Percentiles rank a stretch among this genome's conserved stretches.
phyloP scores from a whole-genome alignment of 2,888 invertebrate species.

The Spisula subtruncata region DNA sequence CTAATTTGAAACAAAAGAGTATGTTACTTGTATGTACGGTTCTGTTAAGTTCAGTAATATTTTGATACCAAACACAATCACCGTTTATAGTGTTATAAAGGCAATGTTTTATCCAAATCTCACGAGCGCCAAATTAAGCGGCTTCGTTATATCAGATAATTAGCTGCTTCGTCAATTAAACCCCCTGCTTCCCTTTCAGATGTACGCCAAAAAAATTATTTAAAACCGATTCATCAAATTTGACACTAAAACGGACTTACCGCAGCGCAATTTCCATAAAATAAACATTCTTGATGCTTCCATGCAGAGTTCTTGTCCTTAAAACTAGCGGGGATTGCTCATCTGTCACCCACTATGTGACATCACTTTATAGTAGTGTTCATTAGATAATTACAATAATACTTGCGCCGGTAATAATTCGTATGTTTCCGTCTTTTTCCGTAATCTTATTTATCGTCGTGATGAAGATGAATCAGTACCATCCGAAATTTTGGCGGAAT shows the following conservation, averaged over 20 bases:
- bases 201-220: neutral
- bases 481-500: conserved; percentile 1
- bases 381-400: conserved; percentile 44
- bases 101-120: neutral
- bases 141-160: neutral
- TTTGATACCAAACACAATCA: neutral
- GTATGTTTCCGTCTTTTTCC: conserved; percentile 15
- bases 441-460: neutral
- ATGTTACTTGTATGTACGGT: no score
- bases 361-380: conserved; percentile 31
- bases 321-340: conserved; percentile 23
- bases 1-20: no score
- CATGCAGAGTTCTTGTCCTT: conserved; percentile 29
- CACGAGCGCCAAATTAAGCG: neutral
- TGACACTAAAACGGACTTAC: conserved; percentile 30
- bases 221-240: conserved; percentile 17
- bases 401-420: neutral
- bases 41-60: neutral
- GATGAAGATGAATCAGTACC: neutral
- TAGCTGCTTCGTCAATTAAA: conserved; percentile 9
- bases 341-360: conserved; percentile 47
- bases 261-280: conserved; percentile 51
- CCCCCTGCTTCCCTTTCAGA: neutral
- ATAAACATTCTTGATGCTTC: conserved; percentile 38
- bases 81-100: neutral